These are phyloP conservation scores for Gopherus evgoodei DNA, from an alignment of 2,113 vertebrate species.

Conservation along the genomic window DNA sequence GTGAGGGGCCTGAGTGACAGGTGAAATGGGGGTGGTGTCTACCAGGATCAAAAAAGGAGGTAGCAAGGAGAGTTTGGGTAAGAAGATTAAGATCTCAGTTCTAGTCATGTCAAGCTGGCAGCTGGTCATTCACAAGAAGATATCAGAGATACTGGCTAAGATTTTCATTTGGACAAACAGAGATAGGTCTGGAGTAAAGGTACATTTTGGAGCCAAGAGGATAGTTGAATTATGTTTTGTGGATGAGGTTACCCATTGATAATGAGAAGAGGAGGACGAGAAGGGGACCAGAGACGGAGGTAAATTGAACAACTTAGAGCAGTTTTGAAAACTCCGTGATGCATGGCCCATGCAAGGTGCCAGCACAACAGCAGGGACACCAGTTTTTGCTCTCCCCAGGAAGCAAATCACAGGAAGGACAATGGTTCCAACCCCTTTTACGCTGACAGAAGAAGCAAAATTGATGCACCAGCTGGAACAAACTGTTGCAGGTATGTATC, in stretches of 20 bases:
- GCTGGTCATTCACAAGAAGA: too few species aligned
- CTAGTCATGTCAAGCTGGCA: not conserved
- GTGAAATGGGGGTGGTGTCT: not conserved
- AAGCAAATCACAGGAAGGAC: not conserved
- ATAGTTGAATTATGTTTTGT: too few species aligned
- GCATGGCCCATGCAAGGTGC: not conserved
- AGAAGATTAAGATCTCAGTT: not conserved
- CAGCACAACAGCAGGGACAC: fast-evolving
- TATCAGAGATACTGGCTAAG: too few species aligned
- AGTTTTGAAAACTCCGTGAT: not conserved
- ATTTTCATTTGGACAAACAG: too few species aligned
- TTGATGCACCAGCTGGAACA: fast-evolving
- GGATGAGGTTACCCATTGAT: too few species aligned
- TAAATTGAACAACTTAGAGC: too few species aligned
- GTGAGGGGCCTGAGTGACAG: not conserved
- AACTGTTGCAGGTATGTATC: not conserved
- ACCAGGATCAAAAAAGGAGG: not conserved
- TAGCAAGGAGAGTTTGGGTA: not conserved
- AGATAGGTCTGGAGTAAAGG: too few species aligned
- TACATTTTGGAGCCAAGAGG: too few species aligned
- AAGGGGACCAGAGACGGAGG: too few species aligned
- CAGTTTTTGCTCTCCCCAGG: not conserved
- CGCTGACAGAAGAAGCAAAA: not conserved
- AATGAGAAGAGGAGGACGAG: too few species aligned
- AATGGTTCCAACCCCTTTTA: not conserved